Conservation (phyloP, 2,113 vertebrate genomes). For the Periophthalmodon schlosseri region DNA sequence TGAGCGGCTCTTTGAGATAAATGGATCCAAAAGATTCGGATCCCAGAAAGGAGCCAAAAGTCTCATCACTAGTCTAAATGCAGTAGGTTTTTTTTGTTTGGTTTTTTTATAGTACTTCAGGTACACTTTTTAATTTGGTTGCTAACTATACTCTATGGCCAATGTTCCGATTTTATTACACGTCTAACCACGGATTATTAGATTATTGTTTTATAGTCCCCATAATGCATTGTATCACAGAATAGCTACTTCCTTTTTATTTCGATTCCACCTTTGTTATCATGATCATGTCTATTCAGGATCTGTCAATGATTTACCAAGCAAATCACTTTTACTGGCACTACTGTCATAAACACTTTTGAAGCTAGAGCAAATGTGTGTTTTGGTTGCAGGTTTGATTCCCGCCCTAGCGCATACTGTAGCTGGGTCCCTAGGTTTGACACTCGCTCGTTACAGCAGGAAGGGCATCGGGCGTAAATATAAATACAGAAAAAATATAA, state of each 20-base stretch:
- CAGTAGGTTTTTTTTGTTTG: too few species aligned
- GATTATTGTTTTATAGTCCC: not conserved
- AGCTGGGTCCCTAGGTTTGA: too few species aligned
- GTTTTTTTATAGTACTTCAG: not conserved
- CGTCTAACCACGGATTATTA: not conserved
- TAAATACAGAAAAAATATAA: too few species aligned
- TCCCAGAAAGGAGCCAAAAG: too few species aligned
- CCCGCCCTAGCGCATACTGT: too few species aligned
- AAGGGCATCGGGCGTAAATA: too few species aligned
- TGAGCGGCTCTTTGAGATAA: too few species aligned
- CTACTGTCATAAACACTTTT: too few species aligned
- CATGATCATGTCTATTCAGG: not conserved
- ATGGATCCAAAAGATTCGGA: too few species aligned
- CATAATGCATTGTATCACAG: not conserved
- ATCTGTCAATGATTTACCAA: not conserved
- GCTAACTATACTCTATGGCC: not conserved
- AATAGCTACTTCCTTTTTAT: not conserved
- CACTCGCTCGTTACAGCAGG: too few species aligned
- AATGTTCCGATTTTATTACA: not conserved
- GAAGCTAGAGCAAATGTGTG: not conserved
- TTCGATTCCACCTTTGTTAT: not conserved
- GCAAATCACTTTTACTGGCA: not conserved
- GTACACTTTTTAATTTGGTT: not conserved
- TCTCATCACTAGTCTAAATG: too few species aligned
- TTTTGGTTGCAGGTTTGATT: not conserved